Base-by-base conservation (phyloP, 1,140 invertebrate genomes). In the Mamestra configurata region DNA sequence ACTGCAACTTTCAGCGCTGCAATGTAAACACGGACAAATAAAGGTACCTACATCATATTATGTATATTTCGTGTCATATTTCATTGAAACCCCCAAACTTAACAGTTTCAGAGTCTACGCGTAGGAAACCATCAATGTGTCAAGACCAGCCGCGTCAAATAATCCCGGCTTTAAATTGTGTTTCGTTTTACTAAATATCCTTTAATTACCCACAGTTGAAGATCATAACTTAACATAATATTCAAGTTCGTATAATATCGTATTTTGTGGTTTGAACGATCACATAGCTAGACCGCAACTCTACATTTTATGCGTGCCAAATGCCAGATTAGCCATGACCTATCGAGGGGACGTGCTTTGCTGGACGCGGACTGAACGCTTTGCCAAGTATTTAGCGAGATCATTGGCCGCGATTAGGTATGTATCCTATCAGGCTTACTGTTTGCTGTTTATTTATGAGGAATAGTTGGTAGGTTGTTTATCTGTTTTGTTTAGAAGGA, bases 231-330 rank as follows among this genome's bases (percentile, higher is more conserved):
- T n/a, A n/a, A n/a, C n/a, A n/a, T n/a, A n/a, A n/a, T n/a, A 5
- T 4, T n/a, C 46, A 49, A 49, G 15, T 49, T n/a, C 13, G 5
- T 15, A n/a, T 0, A 57, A 27, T 13, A 57, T 13, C 8, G n/a
- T 18, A 7, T 18, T 61, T 20, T 18, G 35, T 40, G 7, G n/a
- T 20, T 40, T 64, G n/a, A 27, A 18, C n/a, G 31, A 64, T 64
- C 8, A 35, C 35, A 37, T 7, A 61, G 27, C 57, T 31, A 35
- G 15, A 61, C 59, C 35, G 4, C 59, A 35, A 22, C 8, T 40
- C 59, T 37, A 37, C 59, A 64, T 64, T 64, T 64, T 61, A 53
- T 55, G 59, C 35, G 59, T 64, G 59, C 59, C 59, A 64, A 64
- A 64, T 35, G 27, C 59, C 31, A 64, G 59, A 64, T 64, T 64